Evolutionary conservation across 1,140 invertebrate species (phyloP), one percentile per base, ranked within the genome.

Genomic region (Contarinia nasturtii): DNA sequence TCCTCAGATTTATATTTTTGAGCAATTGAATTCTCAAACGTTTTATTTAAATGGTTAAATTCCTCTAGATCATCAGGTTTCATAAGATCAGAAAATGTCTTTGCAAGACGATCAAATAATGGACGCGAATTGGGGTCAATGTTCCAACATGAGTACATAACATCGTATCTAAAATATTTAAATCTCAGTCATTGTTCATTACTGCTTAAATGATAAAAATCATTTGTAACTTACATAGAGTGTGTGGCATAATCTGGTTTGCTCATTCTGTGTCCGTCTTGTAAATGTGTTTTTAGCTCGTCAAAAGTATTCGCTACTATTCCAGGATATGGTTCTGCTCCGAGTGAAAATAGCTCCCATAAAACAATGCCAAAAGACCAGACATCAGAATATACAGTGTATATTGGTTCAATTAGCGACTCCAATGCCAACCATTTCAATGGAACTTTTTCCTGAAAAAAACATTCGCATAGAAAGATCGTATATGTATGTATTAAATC

Each of bases 331-430:
- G n/a, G n/a, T n/a, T n/a, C n/a, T n/a, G n/a, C n/a, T n/a, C n/a
- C n/a, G n/a, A n/a, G n/a, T n/a, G n/a, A n/a, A n/a, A n/a, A n/a
- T n/a, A n/a, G n/a, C n/a, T n/a, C n/a, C n/a, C n/a, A n/a, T n/a
- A n/a, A n/a, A n/a, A n/a, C n/a, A n/a, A n/a, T n/a, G n/a, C n/a
- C n/a, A n/a, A n/a, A n/a, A n/a, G n/a, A n/a, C n/a, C n/a, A n/a
- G n/a, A 93, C 81, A 58, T 95, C 91, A 0, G 84, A 88, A 52
- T 89, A 83, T 0, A 81, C 86, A 1, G 83, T 87, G 55, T 86
- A 89, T 45, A 85, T 72, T 43, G 77, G 65, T 62, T 86, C 82
- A 49, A 75, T 71, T 49, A 89, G 79, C 1, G 83, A 84, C 59
- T 88, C 84, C 43, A 86, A 73, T 0, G 83, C 81, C 67, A 88